Evolutionary conservation across 2,888 invertebrate species (phyloP).

Genomic region (Brachypalpus laphriformis): DNA sequence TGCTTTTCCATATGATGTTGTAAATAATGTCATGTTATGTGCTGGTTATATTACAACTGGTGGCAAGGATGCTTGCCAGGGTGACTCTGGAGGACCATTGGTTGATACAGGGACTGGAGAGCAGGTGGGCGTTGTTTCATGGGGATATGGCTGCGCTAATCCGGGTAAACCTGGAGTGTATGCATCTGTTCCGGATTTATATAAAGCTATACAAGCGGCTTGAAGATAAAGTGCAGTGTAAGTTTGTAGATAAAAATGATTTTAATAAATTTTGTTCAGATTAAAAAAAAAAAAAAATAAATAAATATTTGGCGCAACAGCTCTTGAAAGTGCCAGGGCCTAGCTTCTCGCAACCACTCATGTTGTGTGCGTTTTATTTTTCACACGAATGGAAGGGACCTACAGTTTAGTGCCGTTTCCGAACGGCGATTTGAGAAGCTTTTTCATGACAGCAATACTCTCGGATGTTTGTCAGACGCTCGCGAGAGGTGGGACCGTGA

Average conservation of each 20-base stretch:
- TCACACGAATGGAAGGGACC: too few relatives aligned
- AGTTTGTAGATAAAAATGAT: too few relatives aligned
- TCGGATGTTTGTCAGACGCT: too few relatives aligned
- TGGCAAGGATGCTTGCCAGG: background rate
- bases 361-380: too few relatives aligned
- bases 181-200: background rate
- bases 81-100: constrained; percentile 11
- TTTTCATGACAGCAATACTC: too few relatives aligned
- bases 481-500: too few relatives aligned
- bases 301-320: too few relatives aligned
- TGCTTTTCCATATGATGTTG: background rate
- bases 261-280: background rate
- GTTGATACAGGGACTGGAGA: background rate
- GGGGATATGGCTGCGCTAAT: constrained; percentile 15
- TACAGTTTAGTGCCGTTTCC: too few relatives aligned
- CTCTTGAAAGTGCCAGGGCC: too few relatives aligned
- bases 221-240: background rate
- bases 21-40: background rate
- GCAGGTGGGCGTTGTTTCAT: background rate
- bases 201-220: background rate
- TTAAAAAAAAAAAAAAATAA: too few relatives aligned
- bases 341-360: too few relatives aligned
- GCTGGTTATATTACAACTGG: background rate
- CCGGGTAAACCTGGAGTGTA: background rate
- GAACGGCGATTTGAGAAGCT: too few relatives aligned